Evolutionary conservation across 2,888 invertebrate species (phyloP).

Genomic region (Temnothorax unifasciatus): DNA sequence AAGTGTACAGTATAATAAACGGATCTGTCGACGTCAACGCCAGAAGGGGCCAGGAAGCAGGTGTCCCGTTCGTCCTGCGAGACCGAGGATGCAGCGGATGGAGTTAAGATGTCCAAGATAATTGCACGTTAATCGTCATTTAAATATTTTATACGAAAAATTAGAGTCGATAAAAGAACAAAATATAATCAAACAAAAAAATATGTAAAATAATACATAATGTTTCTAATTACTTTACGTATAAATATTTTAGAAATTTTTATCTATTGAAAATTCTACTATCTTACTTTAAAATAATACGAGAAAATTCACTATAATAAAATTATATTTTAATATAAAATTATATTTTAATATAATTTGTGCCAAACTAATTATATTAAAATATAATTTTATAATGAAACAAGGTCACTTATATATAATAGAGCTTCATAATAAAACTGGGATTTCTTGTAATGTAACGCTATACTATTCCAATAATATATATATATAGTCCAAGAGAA

Average conservation of each 20-base stretch:
- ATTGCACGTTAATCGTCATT: conserved; percentile 64
- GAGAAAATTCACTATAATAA: background rate
- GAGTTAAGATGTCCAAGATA: conserved; percentile 65
- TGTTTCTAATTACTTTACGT: background rate
- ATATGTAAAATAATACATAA: background rate
- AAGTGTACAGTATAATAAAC: conserved; percentile 79
- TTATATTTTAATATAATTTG: background rate
- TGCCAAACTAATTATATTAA: too few species aligned
- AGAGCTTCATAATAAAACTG: background rate
- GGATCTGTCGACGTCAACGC: conserved; percentile 80
- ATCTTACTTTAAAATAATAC: background rate
- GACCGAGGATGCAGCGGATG: conserved; percentile 62
- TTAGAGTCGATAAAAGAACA: background rate
- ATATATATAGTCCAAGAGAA: background rate
- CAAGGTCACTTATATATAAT: background rate
- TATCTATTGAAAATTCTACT: background rate
- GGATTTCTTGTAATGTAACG: conserved; percentile 2
- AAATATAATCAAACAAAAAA: background rate
- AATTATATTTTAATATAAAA: conserved; percentile 24
- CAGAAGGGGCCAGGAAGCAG: conserved; percentile 81
- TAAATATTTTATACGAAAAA: conserved; percentile 10
- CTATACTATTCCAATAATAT: background rate
- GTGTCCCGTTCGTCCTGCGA: conserved; percentile 75
- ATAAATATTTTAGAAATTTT: background rate
- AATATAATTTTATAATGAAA: conserved; percentile 8